A percentile compares a stretch with the other conserved stretches of the same genome.
These are phyloP conservation scores for Mythimna vitellina DNA, from an alignment of 2,888 invertebrate species.

Conservation along the genomic window DNA sequence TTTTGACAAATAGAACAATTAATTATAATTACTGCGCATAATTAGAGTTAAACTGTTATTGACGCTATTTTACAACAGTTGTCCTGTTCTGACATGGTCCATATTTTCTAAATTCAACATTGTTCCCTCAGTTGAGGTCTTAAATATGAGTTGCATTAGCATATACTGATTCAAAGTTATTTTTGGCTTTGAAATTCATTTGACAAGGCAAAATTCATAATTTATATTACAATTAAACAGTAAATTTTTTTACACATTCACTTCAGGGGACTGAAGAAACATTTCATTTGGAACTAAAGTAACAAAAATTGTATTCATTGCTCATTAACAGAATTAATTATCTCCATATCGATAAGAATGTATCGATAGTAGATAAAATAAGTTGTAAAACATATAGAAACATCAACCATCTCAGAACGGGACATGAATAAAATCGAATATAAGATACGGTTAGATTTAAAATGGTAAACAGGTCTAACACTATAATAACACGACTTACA, in stretches of 20 bases:
- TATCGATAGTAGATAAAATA: neutral
- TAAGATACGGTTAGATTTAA: constrained; percentile 61
- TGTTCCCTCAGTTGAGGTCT: neutral
- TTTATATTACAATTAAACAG: neutral
- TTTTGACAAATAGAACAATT: constrained; percentile 47
- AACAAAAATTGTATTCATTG: neutral
- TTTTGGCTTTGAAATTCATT: neutral
- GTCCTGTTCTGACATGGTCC: constrained; percentile 39
- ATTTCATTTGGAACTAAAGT: neutral
- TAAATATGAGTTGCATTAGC: neutral
- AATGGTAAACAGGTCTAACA: constrained; percentile 65
- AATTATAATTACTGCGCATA: constrained; percentile 14
- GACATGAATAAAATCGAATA: constrained; percentile 36
- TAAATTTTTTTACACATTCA: no score
- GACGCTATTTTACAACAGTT: constrained; percentile 46
- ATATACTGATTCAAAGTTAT: neutral
- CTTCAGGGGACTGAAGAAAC: no score
- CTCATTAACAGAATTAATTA: neutral
- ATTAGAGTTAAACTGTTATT: constrained; percentile 46
- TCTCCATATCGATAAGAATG: neutral
- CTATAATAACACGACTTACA: constrained; percentile 67
- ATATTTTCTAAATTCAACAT: neutral
- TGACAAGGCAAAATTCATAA: neutral
- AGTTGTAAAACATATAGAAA: neutral
- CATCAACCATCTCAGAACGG: constrained; percentile 45